A percentile compares a stretch with the other conserved stretches of the same genome.
Conservation (phyloP, 2,888 invertebrate species). For the Melanophora roralis region DNA sequence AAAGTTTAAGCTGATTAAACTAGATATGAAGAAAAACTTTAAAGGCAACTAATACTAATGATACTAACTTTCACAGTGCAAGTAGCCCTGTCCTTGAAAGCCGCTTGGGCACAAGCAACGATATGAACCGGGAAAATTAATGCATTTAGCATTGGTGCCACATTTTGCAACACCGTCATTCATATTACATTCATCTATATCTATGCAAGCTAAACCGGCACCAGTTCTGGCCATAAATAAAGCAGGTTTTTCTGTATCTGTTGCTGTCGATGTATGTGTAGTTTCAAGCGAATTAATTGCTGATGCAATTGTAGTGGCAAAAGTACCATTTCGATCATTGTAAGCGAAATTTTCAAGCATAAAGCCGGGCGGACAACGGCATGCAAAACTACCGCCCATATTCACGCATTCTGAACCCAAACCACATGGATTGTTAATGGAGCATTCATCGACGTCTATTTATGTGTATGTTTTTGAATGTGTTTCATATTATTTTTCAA, state of each 20-base stretch:
- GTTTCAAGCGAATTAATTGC: conserved; percentile 10
- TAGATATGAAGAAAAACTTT: not conserved
- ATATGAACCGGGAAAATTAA: conserved; percentile 88
- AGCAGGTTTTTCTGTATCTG: conserved; percentile 49
- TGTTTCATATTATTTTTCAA: conserved; percentile 59
- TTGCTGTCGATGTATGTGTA: conserved; percentile 33
- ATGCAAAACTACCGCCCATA: conserved; percentile 85
- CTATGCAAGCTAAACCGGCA: conserved; percentile 81
- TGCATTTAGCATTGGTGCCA: conserved; percentile 87
- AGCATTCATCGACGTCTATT: conserved; percentile 85
- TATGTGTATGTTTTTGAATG: conserved; percentile 8
- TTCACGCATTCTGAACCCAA: conserved; percentile 85
- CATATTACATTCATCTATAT: conserved; percentile 85
- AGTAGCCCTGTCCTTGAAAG: conserved; percentile 85
- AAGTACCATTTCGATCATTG: conserved; percentile 63
- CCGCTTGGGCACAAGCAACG: conserved; percentile 87
- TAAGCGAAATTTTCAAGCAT: conserved; percentile 77
- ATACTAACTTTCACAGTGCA: conserved; percentile 87
- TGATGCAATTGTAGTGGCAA: conserved; percentile 48
- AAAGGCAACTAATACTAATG: conserved; percentile 62
- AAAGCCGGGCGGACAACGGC: conserved; percentile 85
- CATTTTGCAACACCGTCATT: conserved; percentile 85
- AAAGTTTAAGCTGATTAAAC: not conserved
- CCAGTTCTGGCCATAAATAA: conserved; percentile 66
- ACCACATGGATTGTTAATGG: conserved; percentile 82